Evolutionary conservation across 2,888 invertebrate genomes (phyloP), one percentile per base, ranked within the genome.

Genomic region (Carterocephalus palaemon): DNA sequence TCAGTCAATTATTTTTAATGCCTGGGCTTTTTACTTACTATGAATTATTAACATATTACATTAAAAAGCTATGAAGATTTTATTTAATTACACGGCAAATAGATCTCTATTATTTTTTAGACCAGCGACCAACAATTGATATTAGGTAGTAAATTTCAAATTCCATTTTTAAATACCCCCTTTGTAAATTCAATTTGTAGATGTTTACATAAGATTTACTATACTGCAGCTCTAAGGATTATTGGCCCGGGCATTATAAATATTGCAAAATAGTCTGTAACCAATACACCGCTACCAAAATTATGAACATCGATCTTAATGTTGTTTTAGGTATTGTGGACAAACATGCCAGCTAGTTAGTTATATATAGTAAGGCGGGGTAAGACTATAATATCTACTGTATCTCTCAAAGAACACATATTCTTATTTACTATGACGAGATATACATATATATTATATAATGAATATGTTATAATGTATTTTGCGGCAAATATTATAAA

Each of bases 321-420:
- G 16, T 22, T 47, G 36, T 36, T 41, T 20, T n/a, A n/a, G 26
- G 46, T 47, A 49, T 45, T 50, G 46, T 47, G 38, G 42, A 26
- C 24, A 22, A 29, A 26, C 22, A 42, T 34, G 24, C 46, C 45
- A 49, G 32, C 36, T 52, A 46, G 9, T 33, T 43, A 42, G 45
- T 46, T 28, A 15, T 48, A 45, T n/a, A n/a, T n/a, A n/a, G n/a
- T n/a, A n/a, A n/a, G n/a, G n/a, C n/a, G n/a, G n/a, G n/a, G n/a
- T n/a, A n/a, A n/a, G n/a, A n/a, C n/a, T n/a, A n/a, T n/a, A n/a
- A n/a, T n/a, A n/a, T n/a, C n/a, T n/a, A n/a, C n/a, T n/a, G n/a
- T n/a, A n/a, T n/a, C n/a, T n/a, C n/a, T n/a, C n/a, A n/a, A n/a
- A n/a, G n/a, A n/a, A n/a, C n/a, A n/a, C n/a, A n/a, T n/a, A n/a